A percentile compares a stretch with the other conserved stretches of the same genome.
These are phyloP conservation scores for Pleuronectes platessa DNA, from an alignment of 2,113 vertebrate genomes.

Conservation along the genomic window DNA sequence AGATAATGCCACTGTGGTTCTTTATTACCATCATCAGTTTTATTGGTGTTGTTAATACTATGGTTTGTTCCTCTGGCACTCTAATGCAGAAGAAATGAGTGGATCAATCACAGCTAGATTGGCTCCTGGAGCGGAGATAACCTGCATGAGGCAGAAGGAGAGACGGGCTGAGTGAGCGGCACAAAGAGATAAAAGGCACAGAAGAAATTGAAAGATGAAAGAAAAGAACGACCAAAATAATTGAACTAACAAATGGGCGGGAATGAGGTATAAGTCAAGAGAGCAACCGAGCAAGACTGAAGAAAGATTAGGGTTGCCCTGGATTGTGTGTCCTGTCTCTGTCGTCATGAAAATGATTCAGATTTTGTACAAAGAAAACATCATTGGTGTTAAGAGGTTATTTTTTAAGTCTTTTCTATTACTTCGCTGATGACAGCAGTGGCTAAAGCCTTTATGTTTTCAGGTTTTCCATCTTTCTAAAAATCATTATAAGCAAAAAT, in stretches of 20 bases:
- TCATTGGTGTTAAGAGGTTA: not conserved
- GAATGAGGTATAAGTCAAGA: conserved; percentile 35
- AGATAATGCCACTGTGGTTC: conserved; percentile 68
- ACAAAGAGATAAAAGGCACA: conserved; percentile 32
- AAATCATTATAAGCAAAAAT: too few species aligned
- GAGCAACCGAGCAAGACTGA: conserved; percentile 3
- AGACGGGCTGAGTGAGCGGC: conserved; percentile 5
- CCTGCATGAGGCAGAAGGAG: conserved; percentile 36
- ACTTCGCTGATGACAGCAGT: too few species aligned
- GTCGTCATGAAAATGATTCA: not conserved
- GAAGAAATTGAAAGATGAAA: conserved; percentile 31
- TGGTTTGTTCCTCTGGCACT: conserved; percentile 65
- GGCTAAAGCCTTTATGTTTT: not conserved
- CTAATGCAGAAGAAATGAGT: conserved; percentile 80
- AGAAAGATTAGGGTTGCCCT: not conserved
- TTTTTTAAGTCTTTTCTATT: not conserved
- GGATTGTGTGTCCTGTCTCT: not conserved
- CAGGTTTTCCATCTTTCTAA: not conserved
- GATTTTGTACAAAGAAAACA: not conserved
- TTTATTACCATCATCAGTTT: conserved; percentile 81
- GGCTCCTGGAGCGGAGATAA: conserved; percentile 71
- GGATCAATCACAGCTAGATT: conserved; percentile 79
- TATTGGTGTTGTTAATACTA: conserved; percentile 77
- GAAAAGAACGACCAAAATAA: conserved; percentile 51
- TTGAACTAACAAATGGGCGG: conserved; percentile 36